Evolutionary conservation across 1,140 invertebrate genomes (phyloP), one percentile per base, ranked within the genome.

Genomic region (Drosophila mauritiana): DNA sequence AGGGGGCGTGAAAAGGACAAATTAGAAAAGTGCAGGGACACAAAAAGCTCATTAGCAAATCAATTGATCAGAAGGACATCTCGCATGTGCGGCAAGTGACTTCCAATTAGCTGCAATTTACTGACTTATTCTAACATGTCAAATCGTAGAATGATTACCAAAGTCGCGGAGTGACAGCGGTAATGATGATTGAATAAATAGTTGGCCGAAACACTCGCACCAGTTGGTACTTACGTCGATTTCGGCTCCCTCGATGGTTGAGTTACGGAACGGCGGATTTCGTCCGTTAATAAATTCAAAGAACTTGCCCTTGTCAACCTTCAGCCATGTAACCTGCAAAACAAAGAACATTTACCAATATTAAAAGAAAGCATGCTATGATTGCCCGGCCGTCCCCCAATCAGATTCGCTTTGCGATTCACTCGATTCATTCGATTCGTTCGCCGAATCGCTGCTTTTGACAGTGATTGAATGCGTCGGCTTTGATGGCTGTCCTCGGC

Each of bases 201-300:
- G 49, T 36, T 70, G 52, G 27, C 20, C 42, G 17, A 4, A 10
- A 4, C 15, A 7, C 25, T 11, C 25, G 4, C 11, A 17, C 42
- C n/a, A n/a, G 0, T 13, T 10, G 6, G 3, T 91, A 94, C 96
- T 95, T 93, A 97, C 96, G 92, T 96, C 95, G 43, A 97, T 93
- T 77, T 94, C 94, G 40, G 95, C 95, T 49, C 96, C 96, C 6
- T 89, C 79, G 31, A 94, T 94, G n/a, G 94, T 93, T 80, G 94
- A 95, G 86, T 94, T 94, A 70, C 94, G 93, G 89, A 95, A 96
- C 15, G 96, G 96, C 58, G 96, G 96, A 79, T 93, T 95, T 62
- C 96, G 94, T 58, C 95, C 95, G 70, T 94, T 95, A 85, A 97
- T 95, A 92, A 96, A 97, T 92, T 96, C 95, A 85, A 96, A 96